These are phyloP conservation scores for Charadrius vociferus DNA, from an alignment of 2,113 vertebrate species.

Conservation along the genomic window DNA sequence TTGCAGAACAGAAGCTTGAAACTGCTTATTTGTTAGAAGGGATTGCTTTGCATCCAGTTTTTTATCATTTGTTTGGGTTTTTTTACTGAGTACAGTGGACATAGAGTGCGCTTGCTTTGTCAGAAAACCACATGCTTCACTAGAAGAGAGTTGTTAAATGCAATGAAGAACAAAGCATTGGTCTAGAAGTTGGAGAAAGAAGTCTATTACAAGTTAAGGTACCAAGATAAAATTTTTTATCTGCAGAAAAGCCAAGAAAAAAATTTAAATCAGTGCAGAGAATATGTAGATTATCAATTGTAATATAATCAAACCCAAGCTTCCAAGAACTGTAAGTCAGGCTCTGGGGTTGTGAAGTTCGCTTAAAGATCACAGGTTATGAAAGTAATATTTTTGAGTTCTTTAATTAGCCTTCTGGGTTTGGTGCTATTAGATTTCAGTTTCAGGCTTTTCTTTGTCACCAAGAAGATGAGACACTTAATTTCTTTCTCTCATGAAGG, in stretches of 20 bases:
- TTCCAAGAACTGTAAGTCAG: not conserved
- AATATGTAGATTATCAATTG: not conserved
- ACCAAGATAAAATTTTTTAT: not conserved
- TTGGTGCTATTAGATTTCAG: not conserved
- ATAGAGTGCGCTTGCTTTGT: not conserved
- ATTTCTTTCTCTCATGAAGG: not conserved
- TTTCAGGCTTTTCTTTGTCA: slow-evolving; percentile 1
- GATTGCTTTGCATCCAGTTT: not conserved
- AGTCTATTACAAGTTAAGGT: not conserved
- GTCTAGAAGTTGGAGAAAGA: not conserved
- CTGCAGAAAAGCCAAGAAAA: not conserved
- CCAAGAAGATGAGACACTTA: not conserved
- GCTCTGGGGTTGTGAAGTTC: not conserved
- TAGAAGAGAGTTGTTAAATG: not conserved
- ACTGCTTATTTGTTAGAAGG: not conserved
- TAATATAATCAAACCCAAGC: not conserved
- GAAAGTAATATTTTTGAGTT: not conserved
- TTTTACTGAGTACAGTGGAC: not conserved
- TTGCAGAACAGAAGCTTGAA: not conserved
- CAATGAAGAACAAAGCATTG: not conserved
- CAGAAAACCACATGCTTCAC: slow-evolving; percentile 12
- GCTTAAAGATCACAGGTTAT: not conserved
- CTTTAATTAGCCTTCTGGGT: not conserved
- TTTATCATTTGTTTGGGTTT: not conserved
- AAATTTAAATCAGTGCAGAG: not conserved